Percentiles rank a stretch among this genome's conserved stretches.
Evolutionary conservation across 2,797 vertebrate genomes (phyloP).

Genomic region (Microctenopoma stevenorrisi): DNA sequence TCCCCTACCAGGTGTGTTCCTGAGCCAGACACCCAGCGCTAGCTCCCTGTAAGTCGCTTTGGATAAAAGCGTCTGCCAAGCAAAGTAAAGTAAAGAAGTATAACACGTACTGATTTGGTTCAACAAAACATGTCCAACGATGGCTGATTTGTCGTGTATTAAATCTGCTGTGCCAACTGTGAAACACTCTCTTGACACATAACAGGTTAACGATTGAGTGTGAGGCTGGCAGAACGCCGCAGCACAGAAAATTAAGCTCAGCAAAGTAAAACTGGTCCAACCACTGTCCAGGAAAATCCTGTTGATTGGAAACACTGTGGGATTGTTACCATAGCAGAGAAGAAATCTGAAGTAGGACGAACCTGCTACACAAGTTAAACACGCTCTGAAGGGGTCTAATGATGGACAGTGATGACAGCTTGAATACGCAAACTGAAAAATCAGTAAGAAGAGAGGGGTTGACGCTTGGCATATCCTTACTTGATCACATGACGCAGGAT

Average conservation of each 20-base stretch:
- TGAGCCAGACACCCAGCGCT: no score
- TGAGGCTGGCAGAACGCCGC: conserved; percentile 23
- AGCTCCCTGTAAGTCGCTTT: no score
- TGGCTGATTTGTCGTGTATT: conserved; percentile 33
- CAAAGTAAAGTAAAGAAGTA: no score
- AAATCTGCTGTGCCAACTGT: conserved; percentile 45
- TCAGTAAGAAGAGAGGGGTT: not conserved
- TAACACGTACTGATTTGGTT: conserved; percentile 18
- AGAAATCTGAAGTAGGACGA: not conserved
- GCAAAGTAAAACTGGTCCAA: conserved; percentile 10
- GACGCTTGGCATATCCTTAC: not conserved
- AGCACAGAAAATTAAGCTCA: conserved; percentile 13
- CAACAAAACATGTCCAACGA: conserved; percentile 34
- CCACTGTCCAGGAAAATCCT: conserved; percentile 6
- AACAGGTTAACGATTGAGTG: conserved; percentile 29
- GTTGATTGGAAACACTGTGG: conserved; percentile 4
- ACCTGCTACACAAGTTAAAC: not conserved
- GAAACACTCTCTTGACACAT: conserved; percentile 52
- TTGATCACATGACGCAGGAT: conserved; percentile 2
- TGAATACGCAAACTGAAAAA: not conserved
- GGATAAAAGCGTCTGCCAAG: no score
- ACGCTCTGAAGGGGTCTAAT: not conserved
- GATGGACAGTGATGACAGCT: not conserved
- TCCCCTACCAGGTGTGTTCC: no score
- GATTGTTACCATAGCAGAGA: not conserved